A percentile compares a stretch with the other conserved stretches of the same genome.
These are phyloP conservation scores for Drosophila nasuta DNA, from an alignment of 1,140 invertebrate species.

Conservation along the genomic window DNA sequence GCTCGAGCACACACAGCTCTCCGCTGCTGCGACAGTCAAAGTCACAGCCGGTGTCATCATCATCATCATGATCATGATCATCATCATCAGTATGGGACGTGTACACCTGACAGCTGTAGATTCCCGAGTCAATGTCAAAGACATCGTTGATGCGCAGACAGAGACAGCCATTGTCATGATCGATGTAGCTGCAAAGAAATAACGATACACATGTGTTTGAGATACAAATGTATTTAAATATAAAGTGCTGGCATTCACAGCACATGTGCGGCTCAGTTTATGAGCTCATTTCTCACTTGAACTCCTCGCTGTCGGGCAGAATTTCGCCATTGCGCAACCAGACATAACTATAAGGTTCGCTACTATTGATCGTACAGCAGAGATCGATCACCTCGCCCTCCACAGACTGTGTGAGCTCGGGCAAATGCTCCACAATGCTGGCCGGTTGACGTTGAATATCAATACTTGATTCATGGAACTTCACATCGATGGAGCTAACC, in stretches of 20 bases:
- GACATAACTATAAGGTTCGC: constrained; percentile 87
- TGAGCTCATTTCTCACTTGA: constrained; percentile 66
- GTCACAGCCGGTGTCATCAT: constrained; percentile 21
- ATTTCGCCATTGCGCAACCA: constrained; percentile 90
- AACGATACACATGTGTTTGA: background rate
- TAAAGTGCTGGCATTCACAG: constrained; percentile 4
- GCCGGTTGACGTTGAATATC: constrained; percentile 37
- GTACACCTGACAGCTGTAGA: constrained; percentile 89
- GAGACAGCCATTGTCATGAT: constrained; percentile 87
- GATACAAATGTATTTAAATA: constrained; percentile 2
- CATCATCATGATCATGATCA: constrained; percentile 2
- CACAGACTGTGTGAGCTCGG: constrained; percentile 83
- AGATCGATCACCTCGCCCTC: constrained; percentile 88
- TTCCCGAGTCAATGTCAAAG: constrained; percentile 89
- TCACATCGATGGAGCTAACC: constrained; percentile 62
- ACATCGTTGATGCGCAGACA: constrained; percentile 88
- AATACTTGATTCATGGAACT: constrained; percentile 45
- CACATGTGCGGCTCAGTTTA: background rate
- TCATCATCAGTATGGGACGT: constrained; percentile 49
- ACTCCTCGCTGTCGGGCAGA: constrained; percentile 89
- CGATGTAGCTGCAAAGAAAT: constrained; percentile 85
- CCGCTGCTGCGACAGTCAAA: constrained; percentile 76
- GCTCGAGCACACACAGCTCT: constrained; percentile 74
- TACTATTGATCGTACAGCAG: constrained; percentile 85
- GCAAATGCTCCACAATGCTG: constrained; percentile 57